Percentiles rank a stretch among this genome's conserved stretches.
Conservation (phyloP, 2,888 invertebrate genomes). For the Eristalis arbustorum region DNA sequence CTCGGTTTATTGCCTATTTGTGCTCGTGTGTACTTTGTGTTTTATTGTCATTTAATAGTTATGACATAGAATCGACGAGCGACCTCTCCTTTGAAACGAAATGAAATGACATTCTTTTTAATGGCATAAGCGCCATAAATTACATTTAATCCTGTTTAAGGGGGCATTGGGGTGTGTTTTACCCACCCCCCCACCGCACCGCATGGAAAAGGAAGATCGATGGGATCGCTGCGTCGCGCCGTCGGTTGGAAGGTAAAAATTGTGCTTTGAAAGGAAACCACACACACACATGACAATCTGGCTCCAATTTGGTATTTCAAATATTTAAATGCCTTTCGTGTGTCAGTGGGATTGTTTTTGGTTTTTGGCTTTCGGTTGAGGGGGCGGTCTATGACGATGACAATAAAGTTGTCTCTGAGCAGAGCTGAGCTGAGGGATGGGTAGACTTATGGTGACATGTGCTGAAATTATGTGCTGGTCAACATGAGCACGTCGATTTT, state of each 20-base stretch:
- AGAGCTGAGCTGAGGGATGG: not conserved
- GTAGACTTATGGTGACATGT: not conserved
- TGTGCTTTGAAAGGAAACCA: conserved; percentile 3
- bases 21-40: conserved; percentile 2
- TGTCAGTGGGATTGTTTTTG: conserved; percentile 6
- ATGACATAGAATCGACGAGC: conserved; percentile 26
- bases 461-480: not conserved
- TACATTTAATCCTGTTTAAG: conserved; percentile 37
- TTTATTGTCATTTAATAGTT: conserved; percentile 48
- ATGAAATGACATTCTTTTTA: conserved; percentile 16
- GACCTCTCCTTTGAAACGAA: conserved; percentile 20
- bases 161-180: conserved; percentile 20
- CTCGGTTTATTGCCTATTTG: conserved; percentile 4
- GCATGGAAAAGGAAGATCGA: conserved; percentile 6
- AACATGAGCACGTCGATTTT: not conserved
- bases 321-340: conserved; percentile 28
- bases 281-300: conserved; percentile 4
- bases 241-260: not conserved
- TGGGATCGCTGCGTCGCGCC: not conserved
- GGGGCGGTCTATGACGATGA: not conserved
- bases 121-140: conserved; percentile 30
- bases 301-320: conserved; percentile 32
- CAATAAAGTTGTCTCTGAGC: conserved; percentile 22
- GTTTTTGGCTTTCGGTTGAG: not conserved
- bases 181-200: not conserved